phyloP scores from a whole-genome alignment of 92 coral and sea anemone genomes.

The Bergia sp. region DNA sequence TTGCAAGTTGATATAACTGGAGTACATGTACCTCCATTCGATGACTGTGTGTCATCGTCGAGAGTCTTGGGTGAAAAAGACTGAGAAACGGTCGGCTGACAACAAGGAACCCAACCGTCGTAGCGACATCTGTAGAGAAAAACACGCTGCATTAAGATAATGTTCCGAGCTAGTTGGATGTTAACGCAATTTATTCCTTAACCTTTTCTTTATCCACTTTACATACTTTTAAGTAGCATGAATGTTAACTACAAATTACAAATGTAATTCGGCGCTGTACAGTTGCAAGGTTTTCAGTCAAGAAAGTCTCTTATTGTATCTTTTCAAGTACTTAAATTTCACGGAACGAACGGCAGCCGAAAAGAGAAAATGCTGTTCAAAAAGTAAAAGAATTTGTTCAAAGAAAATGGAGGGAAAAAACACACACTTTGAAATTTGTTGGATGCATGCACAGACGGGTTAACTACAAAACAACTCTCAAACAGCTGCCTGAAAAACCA shows the following conservation, averaged over 20 bases:
- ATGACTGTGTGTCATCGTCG: constrained; percentile 75
- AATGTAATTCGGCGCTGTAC: too few relatives aligned
- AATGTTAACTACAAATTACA: too few relatives aligned
- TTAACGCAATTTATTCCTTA: too few relatives aligned
- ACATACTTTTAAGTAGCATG: too few relatives aligned
- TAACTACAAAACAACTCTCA: neutral
- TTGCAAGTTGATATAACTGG: neutral
- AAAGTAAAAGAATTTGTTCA: neutral
- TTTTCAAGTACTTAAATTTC: neutral
- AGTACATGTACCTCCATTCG: constrained; percentile 96
- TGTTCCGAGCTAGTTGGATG: neutral
- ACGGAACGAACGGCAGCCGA: neutral
- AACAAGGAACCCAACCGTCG: constrained; percentile 88
- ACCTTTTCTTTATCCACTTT: too few relatives aligned
- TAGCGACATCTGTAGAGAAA: constrained; percentile 75
- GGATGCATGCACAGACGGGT: neutral
- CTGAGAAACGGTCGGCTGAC: constrained; percentile 96
- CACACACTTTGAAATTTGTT: too few relatives aligned
- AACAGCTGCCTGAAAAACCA: neutral
- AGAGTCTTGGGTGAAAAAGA: constrained; percentile 65
- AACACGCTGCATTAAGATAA: neutral
- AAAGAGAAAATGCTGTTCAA: neutral
- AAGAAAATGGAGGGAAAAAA: neutral
- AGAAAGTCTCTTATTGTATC: too few relatives aligned
- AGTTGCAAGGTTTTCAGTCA: too few relatives aligned